Evolutionary conservation across 2,888 invertebrate species (phyloP).

Genomic region (Oxystoma pomonae): DNA sequence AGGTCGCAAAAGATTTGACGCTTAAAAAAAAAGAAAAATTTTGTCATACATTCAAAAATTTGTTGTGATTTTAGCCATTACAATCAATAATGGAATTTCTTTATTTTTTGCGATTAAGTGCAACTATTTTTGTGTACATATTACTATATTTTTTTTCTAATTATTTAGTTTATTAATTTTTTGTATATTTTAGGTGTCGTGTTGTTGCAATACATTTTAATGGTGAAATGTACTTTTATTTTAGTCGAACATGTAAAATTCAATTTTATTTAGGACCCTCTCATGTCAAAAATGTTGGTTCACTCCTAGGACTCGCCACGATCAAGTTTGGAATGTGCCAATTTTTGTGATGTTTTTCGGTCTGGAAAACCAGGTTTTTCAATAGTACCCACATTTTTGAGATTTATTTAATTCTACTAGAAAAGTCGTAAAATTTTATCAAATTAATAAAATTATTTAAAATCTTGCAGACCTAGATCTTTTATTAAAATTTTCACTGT

Average conservation of each 20-base stretch:
- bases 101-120: constrained; percentile 1
- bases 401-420: neutral
- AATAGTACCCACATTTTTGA: neutral
- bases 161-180: constrained; percentile 21
- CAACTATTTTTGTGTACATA: constrained; percentile 15
- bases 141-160: constrained; percentile 26
- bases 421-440: neutral
- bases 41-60: neutral
- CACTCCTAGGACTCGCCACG: neutral
- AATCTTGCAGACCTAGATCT: neutral
- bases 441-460: neutral
- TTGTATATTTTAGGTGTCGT: constrained; percentile 27
- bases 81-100: neutral
- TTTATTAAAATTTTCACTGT: neutral
- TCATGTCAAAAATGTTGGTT: neutral
- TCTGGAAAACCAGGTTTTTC: neutral
- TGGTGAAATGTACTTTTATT: neutral
- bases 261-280: neutral
- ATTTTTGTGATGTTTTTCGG: neutral
- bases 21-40: too few relatives aligned
- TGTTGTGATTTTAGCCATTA: constrained; percentile 9
- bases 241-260: neutral
- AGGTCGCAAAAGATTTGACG: neutral
- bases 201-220: constrained; percentile 20
- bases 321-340: neutral